A percentile compares a stretch with the other conserved stretches of the same genome.
phyloP scores from a whole-genome alignment of 2,113 vertebrate species.

The Calyptommatus sinebrachiatus region DNA sequence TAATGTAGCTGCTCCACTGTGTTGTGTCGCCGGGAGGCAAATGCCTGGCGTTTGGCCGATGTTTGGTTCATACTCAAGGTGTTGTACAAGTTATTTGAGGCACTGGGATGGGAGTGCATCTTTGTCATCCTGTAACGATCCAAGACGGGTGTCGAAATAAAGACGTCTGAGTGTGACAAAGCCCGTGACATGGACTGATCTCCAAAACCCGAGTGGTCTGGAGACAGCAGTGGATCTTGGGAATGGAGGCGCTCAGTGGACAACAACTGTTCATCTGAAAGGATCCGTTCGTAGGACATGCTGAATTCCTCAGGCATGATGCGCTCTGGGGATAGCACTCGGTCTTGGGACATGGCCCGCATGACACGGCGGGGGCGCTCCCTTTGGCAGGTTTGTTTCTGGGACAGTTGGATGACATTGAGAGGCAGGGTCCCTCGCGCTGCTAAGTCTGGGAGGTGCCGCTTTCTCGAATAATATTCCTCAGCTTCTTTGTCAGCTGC shows the following conservation, averaged over 20 bases:
- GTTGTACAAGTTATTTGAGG: conserved; percentile 94
- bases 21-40: conserved; percentile 95
- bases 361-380: conserved; percentile 89
- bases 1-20: conserved; percentile 97
- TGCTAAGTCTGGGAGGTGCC: conserved; percentile 93
- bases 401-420: conserved; percentile 92
- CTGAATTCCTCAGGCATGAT: conserved; percentile 81
- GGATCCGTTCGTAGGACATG: conserved; percentile 87
- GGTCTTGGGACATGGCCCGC: conserved; percentile 97
- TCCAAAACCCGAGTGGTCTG: conserved; percentile 86
- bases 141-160: conserved; percentile 91
- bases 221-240: conserved; percentile 95
- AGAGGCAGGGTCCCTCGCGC: conserved; percentile 92
- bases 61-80: conserved; percentile 91
- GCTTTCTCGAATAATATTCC: conserved; percentile 92
- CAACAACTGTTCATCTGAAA: conserved; percentile 90
- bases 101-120: conserved; percentile 99
- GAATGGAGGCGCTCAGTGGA: conserved; percentile 93
- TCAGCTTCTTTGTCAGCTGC: conserved; percentile 96
- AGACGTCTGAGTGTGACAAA: conserved; percentile 95
- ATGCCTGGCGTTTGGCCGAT: conserved; percentile 91
- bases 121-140: conserved; percentile 98
- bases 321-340: conserved; percentile 86
- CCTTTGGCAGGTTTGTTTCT: conserved; percentile 83
- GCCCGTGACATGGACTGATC: conserved; percentile 91